These are phyloP conservation scores for Coronaproctus castanopsis DNA, from an alignment of 2,888 invertebrate species.

Conservation along the genomic window DNA sequence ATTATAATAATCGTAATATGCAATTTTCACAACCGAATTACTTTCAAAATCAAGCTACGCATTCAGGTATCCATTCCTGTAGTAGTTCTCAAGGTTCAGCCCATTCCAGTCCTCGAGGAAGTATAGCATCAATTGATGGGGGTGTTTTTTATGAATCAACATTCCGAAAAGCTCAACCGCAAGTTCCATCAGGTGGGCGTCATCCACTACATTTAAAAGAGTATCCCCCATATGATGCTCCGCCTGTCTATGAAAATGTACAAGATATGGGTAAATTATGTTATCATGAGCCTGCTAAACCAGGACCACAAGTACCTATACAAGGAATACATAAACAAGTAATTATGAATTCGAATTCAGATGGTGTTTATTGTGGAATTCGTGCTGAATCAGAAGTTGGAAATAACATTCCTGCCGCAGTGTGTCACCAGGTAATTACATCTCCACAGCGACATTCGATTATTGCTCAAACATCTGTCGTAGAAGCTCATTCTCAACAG, in stretches of 20 bases:
- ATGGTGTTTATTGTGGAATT: not conserved
- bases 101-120: slow-evolving; percentile 30
- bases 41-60: slow-evolving; percentile 32
- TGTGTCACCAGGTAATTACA: slow-evolving; percentile 10
- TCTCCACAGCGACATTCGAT: slow-evolving; percentile 11
- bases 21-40: slow-evolving; percentile 36
- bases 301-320: slow-evolving; percentile 29
- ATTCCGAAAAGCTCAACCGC: slow-evolving; percentile 59
- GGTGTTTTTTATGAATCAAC: slow-evolving; percentile 33
- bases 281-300: slow-evolving; percentile 29
- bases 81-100: slow-evolving; percentile 29
- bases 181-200: slow-evolving; percentile 39
- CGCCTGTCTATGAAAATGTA: slow-evolving; percentile 40
- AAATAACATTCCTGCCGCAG: not conserved
- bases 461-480: slow-evolving; percentile 4
- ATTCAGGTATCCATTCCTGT: slow-evolving; percentile 29
- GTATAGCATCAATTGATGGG: slow-evolving; percentile 23
- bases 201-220: slow-evolving; percentile 21
- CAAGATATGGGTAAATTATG: slow-evolving; percentile 30
- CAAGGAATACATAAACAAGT: slow-evolving; percentile 8
- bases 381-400: not conserved
- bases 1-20: slow-evolving; percentile 40
- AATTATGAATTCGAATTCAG: not conserved
- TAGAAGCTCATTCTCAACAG: slow-evolving; percentile 5
- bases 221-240: slow-evolving; percentile 32